phyloP scores from a whole-genome alignment of 2,113 vertebrate genomes.

The Pyrgilauda ruficollis region DNA sequence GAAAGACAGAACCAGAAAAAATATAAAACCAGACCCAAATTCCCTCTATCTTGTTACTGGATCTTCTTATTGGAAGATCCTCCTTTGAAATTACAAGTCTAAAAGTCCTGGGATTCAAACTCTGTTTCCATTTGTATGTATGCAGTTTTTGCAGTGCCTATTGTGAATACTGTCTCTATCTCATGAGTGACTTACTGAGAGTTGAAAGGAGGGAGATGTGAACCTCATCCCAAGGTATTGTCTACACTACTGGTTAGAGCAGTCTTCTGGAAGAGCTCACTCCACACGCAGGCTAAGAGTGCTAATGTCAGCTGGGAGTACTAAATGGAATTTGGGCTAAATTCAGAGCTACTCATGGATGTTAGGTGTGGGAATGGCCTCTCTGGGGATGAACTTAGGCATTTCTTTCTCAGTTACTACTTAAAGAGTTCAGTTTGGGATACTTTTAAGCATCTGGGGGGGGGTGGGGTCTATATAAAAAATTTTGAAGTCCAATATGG shows the following conservation, averaged over 20 bases:
- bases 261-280: neutral
- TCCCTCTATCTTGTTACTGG: neutral
- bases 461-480: neutral
- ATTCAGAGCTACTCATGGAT: neutral
- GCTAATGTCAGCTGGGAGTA: neutral
- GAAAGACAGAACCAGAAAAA: neutral
- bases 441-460: neutral
- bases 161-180: neutral
- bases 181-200: neutral
- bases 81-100: neutral
- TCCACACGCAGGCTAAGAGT: neutral
- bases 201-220: neutral
- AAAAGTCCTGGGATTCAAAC: neutral
- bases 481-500: fast-evolving
- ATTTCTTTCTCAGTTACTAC: neutral
- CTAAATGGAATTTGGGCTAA: constrained; percentile 8
- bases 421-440: neutral
- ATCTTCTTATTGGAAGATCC: neutral
- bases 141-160: neutral
- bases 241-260: neutral
- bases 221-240: neutral
- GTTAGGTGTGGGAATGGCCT: neutral
- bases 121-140: neutral
- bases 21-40: neutral
- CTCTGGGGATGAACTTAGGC: neutral